Percentiles rank a stretch among this genome's conserved stretches.
These are phyloP conservation scores for Potorous gilbertii DNA, from an alignment of 2,797 vertebrate species.

Conservation along the genomic window DNA sequence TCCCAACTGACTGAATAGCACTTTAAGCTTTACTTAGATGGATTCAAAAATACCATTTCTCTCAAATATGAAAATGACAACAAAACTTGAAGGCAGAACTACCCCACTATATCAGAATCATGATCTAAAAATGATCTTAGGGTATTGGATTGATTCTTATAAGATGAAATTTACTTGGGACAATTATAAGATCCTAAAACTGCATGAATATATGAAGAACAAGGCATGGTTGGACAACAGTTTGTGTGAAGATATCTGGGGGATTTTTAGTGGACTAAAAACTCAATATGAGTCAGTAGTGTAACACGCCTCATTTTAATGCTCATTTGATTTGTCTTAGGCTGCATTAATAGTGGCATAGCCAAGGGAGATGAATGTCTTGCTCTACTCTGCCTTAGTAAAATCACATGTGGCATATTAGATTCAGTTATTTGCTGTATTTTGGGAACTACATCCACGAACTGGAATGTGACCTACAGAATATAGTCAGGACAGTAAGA, in stretches of 20 bases:
- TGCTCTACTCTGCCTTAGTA: neutral
- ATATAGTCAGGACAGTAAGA: neutral
- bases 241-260: neutral
- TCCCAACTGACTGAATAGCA: neutral
- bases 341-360: neutral
- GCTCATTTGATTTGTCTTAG: neutral
- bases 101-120: neutral
- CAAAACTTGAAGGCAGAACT: neutral
- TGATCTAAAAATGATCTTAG: neutral
- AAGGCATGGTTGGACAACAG: neutral
- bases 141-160: neutral
- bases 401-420: neutral
- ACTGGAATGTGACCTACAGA: neutral
- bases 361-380: neutral
- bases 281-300: neutral
- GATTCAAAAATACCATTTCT: neutral
- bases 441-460: neutral
- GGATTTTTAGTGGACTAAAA: neutral
- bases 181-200: neutral
- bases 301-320: neutral
- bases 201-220: neutral
- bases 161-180: neutral
- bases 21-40: neutral
- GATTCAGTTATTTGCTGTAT: neutral
- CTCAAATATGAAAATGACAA: neutral